Conservation (phyloP, 2,113 vertebrate species). For the Aix galericulata region DNA sequence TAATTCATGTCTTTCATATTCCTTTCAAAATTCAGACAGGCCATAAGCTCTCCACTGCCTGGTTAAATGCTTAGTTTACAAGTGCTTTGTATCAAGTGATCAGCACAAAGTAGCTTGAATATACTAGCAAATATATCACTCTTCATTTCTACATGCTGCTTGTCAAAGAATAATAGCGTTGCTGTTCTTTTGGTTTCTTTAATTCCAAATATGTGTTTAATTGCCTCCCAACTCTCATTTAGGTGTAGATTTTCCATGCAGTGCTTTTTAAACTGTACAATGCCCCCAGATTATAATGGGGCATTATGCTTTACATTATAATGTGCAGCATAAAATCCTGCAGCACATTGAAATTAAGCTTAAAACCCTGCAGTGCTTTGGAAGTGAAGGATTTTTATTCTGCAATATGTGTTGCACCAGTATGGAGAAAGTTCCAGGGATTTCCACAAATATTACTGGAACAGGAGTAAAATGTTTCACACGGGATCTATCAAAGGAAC, state of each 20-base stretch:
- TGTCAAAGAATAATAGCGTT: background rate
- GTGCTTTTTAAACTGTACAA: background rate
- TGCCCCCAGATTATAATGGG: background rate
- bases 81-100: background rate
- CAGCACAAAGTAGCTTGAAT: background rate
- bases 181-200: slow-evolving; percentile 4
- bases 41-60: background rate
- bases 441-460: background rate
- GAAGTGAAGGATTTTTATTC: background rate
- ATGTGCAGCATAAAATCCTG: background rate
- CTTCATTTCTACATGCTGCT: background rate
- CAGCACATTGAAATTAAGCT: background rate
- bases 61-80: slow-evolving; percentile 7
- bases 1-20: background rate
- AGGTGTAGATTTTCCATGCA: background rate
- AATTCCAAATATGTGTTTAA: background rate
- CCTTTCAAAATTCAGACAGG: background rate
- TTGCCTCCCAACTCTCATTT: background rate
- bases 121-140: background rate
- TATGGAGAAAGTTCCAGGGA: background rate
- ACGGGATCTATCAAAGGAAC: background rate
- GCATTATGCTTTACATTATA: too few species aligned
- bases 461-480: background rate
- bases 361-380: slow-evolving; percentile 21
- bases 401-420: background rate